Conservation (phyloP, 2,797 vertebrate genomes). For the Sebastes aleutianus region DNA sequence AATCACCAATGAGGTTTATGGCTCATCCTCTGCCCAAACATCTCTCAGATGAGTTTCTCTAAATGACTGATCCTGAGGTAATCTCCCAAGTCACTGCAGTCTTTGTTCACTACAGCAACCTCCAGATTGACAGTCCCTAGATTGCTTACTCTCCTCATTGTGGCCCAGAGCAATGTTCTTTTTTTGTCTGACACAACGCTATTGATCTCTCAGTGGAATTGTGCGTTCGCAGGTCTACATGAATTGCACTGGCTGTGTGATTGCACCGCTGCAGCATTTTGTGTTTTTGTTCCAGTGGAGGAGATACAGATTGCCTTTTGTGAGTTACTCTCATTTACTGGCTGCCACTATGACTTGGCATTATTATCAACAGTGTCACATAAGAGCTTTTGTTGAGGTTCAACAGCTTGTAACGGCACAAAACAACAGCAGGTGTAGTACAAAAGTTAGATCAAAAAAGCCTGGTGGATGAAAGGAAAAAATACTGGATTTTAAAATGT, state of each 20-base stretch:
- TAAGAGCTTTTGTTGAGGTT: constrained; percentile 9
- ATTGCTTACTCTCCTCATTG: constrained; percentile 53
- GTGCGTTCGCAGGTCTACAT: constrained; percentile 45
- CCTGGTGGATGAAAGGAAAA: not conserved
- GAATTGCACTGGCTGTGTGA: constrained; percentile 44
- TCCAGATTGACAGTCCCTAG: constrained; percentile 46
- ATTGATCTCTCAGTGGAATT: constrained; percentile 67
- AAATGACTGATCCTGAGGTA: constrained; percentile 42
- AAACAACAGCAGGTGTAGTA: not conserved
- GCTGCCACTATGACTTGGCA: constrained; percentile 4
- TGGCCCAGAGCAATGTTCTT: constrained; percentile 53
- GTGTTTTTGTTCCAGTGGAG: constrained; percentile 41
- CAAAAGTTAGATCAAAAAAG: constrained; percentile 5
- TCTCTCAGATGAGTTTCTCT: constrained; percentile 28
- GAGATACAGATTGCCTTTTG: constrained; percentile 54
- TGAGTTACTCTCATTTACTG: constrained; percentile 43
- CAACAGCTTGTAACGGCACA: constrained; percentile 2
- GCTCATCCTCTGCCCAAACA: constrained; percentile 6
- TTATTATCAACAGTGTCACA: constrained; percentile 34
- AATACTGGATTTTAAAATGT: not conserved
- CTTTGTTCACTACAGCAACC: constrained; percentile 50
- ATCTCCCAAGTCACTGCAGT: constrained; percentile 38
- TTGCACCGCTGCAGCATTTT: constrained; percentile 41
- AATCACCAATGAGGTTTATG: constrained; percentile 29
- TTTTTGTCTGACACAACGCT: constrained; percentile 53